Conservation (phyloP, 2,113 vertebrate species). For the Apodemus speciosus region DNA sequence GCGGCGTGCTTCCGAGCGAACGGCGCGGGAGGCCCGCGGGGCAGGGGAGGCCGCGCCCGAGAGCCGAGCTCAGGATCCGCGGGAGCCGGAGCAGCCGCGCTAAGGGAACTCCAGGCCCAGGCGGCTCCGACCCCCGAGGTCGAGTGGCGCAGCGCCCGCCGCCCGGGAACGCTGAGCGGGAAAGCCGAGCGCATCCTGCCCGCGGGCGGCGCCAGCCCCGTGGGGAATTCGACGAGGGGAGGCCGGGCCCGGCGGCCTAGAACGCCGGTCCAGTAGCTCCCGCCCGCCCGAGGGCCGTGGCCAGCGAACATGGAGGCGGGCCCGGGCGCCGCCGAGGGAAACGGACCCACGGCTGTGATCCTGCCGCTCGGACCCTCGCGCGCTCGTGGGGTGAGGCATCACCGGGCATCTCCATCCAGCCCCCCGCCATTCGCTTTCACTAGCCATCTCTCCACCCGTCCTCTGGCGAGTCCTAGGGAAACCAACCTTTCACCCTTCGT, state of each 20-base stretch:
- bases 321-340: conserved; percentile 37
- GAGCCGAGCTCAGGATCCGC: not conserved
- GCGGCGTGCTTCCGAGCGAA: not conserved
- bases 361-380: not conserved
- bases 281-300: conserved; percentile 2
- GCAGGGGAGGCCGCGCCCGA: conserved; percentile 29
- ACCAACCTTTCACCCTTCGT: not conserved
- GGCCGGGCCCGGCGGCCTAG: conserved; percentile 57
- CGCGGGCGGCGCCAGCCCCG: not conserved
- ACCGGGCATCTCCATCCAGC: not conserved
- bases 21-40: not conserved
- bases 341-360: conserved; percentile 18
- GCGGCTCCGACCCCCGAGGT: conserved; percentile 51
- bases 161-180: not conserved
- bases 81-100: not conserved
- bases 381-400: conserved; percentile 7
- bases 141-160: conserved; percentile 38
- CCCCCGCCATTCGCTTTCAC: not conserved
- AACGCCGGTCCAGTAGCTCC: not conserved
- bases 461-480: not conserved
- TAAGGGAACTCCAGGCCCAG: conserved; percentile 67
- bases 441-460: not conserved
- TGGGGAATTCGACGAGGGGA: not conserved
- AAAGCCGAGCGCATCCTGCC: not conserved
- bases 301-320: conserved; percentile 39